Percentiles rank a stretch among this genome's conserved stretches.
Evolutionary conservation across 2,113 vertebrate species (phyloP).

Genomic region (Hemiprocne comata): DNA sequence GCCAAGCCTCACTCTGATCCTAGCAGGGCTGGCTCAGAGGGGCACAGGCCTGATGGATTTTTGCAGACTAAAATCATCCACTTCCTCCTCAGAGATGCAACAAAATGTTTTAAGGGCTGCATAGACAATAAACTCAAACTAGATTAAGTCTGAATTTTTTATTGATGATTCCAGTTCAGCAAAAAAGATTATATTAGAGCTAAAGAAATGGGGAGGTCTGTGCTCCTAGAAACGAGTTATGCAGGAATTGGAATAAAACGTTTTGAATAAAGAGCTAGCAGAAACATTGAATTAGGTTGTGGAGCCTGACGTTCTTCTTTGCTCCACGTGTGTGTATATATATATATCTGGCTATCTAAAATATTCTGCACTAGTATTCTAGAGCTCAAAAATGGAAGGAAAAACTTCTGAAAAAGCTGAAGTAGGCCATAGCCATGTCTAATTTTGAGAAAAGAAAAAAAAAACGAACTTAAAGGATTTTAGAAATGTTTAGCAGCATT

Average conservation of each 20-base stretch:
- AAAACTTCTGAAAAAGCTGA: background rate
- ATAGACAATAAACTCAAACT: background rate
- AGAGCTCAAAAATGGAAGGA: background rate
- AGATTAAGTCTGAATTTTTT: background rate
- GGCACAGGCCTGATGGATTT: background rate
- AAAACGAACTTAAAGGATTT: background rate
- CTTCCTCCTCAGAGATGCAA: background rate
- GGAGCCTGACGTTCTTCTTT: background rate
- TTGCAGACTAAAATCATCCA: background rate
- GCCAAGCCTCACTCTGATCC: background rate
- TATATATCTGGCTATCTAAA: background rate
- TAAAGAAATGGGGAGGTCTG: background rate
- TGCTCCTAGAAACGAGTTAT: background rate
- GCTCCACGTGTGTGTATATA: background rate
- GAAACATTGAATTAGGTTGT: background rate
- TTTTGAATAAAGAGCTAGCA: background rate
- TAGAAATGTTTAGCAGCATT: constrained; percentile 19
- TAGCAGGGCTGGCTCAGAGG: background rate
- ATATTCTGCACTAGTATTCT: background rate
- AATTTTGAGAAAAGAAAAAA: background rate
- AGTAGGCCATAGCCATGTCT: constrained; percentile 6
- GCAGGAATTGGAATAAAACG: background rate
- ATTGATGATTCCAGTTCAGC: background rate
- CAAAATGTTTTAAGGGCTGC: background rate
- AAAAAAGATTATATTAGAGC: background rate